These are phyloP conservation scores for Trematocara macrostoma DNA, from an alignment of 2,113 vertebrate species.

Conservation along the genomic window DNA sequence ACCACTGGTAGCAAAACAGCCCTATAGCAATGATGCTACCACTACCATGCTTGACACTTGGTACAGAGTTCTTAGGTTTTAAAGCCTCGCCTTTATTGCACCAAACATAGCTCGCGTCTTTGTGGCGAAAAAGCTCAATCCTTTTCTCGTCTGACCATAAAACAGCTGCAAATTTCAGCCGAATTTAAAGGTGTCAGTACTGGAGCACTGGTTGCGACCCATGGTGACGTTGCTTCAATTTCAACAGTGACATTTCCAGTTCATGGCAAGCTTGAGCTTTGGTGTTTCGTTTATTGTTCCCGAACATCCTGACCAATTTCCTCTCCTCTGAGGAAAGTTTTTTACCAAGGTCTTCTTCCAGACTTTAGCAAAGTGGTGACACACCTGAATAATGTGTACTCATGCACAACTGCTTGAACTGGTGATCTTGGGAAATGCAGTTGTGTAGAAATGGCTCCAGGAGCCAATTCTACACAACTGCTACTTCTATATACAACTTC, in stretches of 20 bases:
- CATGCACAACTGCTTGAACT: neutral
- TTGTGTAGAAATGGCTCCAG: neutral
- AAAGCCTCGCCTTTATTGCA: fast-evolving
- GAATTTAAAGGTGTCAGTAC: neutral
- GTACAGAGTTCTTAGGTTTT: neutral
- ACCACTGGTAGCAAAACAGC: neutral
- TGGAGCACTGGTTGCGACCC: no score
- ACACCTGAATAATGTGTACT: neutral
- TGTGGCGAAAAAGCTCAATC: neutral
- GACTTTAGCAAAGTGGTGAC: neutral
- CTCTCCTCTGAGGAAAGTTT: neutral
- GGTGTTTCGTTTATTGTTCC: fast-evolving
- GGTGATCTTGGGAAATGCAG: neutral
- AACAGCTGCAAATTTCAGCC: neutral
- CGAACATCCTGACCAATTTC: neutral
- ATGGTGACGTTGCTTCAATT: neutral
- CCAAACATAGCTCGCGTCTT: fast-evolving
- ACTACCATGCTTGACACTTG: neutral
- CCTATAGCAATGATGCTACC: neutral
- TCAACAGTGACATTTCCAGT: fast-evolving
- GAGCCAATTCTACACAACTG: neutral
- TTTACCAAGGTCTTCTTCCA: neutral
- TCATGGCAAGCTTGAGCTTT: neutral
- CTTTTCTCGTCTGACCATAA: fast-evolving
- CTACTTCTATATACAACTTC: neutral